Percentiles rank a stretch among this genome's conserved stretches.
These are phyloP conservation scores for Muntiacus reevesi DNA, from an alignment of 2,113 vertebrate species.

Conservation along the genomic window DNA sequence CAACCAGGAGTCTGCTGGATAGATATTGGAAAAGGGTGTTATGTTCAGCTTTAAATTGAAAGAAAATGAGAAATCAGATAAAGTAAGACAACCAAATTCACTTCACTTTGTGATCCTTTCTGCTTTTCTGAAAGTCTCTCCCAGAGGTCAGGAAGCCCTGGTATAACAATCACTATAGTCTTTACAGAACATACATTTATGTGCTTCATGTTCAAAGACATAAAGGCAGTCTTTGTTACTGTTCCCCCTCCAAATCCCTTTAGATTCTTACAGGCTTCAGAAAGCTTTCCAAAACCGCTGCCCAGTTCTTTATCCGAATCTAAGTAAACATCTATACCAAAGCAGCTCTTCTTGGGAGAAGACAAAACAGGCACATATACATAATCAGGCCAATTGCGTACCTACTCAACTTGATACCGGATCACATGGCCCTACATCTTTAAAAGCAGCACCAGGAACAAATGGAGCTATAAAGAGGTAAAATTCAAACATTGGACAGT, in stretches of 20 bases:
- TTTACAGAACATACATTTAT: constrained; percentile 57
- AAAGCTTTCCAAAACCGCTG: constrained; percentile 64
- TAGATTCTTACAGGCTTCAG: constrained; percentile 24
- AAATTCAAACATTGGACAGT: constrained; percentile 39
- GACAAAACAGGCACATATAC: constrained; percentile 58
- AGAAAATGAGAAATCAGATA: constrained; percentile 61
- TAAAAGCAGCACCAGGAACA: constrained; percentile 42
- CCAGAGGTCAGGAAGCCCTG: constrained; percentile 75
- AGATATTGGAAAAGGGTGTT: constrained; percentile 18
- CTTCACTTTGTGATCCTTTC: constrained; percentile 39
- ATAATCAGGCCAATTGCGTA: background rate
- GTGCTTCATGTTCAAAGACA: constrained; percentile 60
- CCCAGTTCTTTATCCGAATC: constrained; percentile 60
- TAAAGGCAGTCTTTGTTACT: constrained; percentile 56
- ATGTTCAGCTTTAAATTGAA: constrained; percentile 45
- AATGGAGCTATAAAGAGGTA: constrained; percentile 41
- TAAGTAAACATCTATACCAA: constrained; percentile 65
- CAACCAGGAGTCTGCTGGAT: constrained; percentile 65
- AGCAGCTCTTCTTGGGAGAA: constrained; percentile 74
- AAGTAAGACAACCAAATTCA: constrained; percentile 56
- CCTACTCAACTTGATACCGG: background rate
- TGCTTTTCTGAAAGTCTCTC: constrained; percentile 42
- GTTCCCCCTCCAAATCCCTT: constrained; percentile 11
- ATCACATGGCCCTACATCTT: constrained; percentile 40
- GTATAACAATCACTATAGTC: constrained; percentile 58